Evolutionary conservation across 2,888 invertebrate genomes (phyloP), one percentile per base, ranked within the genome.

Genomic region (Agrotis puta): DNA sequence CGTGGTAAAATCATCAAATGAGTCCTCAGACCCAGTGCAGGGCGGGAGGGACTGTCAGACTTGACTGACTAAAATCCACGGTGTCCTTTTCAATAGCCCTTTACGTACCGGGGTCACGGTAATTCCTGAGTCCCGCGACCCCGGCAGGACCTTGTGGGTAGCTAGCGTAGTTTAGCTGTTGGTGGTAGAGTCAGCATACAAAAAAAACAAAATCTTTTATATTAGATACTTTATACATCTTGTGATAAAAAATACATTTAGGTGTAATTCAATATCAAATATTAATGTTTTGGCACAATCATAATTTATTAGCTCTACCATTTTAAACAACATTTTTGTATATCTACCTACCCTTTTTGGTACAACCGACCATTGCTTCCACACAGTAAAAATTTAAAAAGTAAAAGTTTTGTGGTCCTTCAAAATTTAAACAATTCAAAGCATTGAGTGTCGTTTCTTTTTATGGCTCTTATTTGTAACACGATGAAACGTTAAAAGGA

Each of bases 391-490:
- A 68, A 64, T 43, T 59, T 56, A 65, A 69, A 79, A 79, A 77
- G 69, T 69, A 67, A 76, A 79, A 76, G 79, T 80, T 53, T 75
- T 71, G 72, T 66, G 72, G 71, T 74, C 73, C 77, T 79, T 82
- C 64, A 67, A 77, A 82, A 77, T 83, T 81, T 65, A 77, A 85
- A 85, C 83, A 85, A 85, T 85, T 79, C 72, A 74, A 81, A 79
- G 68, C 78, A 81, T 79, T 86, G 79, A 82, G 78, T 81, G 77
- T 75, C 76, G 70, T 81, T 83, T 57, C 62, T 71, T 77, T 81
- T 74, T 81, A 75, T 68, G 74, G 72, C 73, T 85, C 76, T 81
- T 82, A 82, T 83, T 82, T 79, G 84, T 79, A 87, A 85, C 82
- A 73, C n/a, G 83, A 77, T 76, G 77, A 82, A 76, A 67, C 73